Base-by-base conservation (phyloP, 2,113 vertebrate genomes). In the Dasypus novemcinctus region DNA sequence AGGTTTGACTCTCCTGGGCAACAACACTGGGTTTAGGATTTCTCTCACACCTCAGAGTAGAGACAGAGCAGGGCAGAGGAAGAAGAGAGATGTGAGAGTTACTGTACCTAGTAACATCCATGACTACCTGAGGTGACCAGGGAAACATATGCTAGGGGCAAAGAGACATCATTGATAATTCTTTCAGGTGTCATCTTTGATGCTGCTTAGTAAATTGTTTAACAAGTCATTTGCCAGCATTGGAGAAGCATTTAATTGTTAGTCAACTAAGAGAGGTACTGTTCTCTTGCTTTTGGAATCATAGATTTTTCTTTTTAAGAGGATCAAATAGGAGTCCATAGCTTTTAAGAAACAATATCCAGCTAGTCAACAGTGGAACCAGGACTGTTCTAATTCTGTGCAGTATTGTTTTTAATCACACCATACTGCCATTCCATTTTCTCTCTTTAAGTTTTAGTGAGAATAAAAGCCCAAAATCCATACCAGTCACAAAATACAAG, bases 371-470 rank as follows among this genome's bases (percentile, higher is more conserved):
- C 18, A 29, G 41, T 20, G 46, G 41, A 69, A 49, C 25, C 61
- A 41, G 9, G n/a, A 46, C 29, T 54, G n/a, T 38, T 71, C 72
- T 85, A 69, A 54, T 52, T 61, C 61, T 15, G 18, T 10, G 25
- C 27, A 23, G 6, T 46, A 4, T 36, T 85, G 31, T 90, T 87
- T 90, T 57, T 57, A 10, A n/a, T 76, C 69, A 49, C 15, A 29
- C 5, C 4, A 14, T 25, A 18, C 33, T 52, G 46, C 15, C 54
- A 31, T 36, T 74, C 59, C 2, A 17, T 72, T 57, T 14, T 79
- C 75, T 11, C 21, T 79, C 27, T 88, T 78, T 69, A 79, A 95
- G 43, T 81, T 87, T 92, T 76, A 84, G 64, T 95, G n/a, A 79
- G 83, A 79, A 25, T 23, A 41, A 87, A 87, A 41, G 20, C 36